phyloP scores from a whole-genome alignment of 2,888 invertebrate genomes.

The Exocentrus adspersus region DNA sequence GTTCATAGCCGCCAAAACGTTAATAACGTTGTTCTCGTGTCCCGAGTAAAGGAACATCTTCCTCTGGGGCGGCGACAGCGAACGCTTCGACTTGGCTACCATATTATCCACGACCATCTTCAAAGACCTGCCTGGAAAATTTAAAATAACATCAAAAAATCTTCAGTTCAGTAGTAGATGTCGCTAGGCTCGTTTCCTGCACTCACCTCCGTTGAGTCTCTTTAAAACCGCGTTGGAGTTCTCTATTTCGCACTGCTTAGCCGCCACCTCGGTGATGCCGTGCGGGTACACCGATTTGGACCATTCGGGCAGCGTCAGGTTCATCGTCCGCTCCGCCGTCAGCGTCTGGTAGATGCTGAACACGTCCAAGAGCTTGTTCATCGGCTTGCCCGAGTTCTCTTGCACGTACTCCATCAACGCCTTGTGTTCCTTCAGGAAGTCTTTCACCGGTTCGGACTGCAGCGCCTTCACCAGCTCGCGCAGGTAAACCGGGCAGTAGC shows the following conservation, averaged over 20 bases:
- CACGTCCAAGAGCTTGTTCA: constrained; percentile 49
- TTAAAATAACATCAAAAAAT: no score
- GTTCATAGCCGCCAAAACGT: constrained; percentile 64
- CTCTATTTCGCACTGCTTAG: constrained; percentile 61
- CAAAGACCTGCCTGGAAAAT: constrained; percentile 55
- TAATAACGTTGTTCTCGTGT: constrained; percentile 69
- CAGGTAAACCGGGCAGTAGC: constrained; percentile 57
- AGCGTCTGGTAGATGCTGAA: constrained; percentile 58
- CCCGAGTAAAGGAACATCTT: constrained; percentile 66
- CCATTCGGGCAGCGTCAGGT: constrained; percentile 64
- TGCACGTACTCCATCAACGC: constrained; percentile 51
- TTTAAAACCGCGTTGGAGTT: constrained; percentile 58
- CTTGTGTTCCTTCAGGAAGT: constrained; percentile 47
- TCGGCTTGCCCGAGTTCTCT: constrained; percentile 50
- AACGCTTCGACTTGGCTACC: constrained; percentile 46
- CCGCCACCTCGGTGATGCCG: constrained; percentile 56
- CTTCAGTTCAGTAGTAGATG: no score
- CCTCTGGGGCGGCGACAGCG: constrained; percentile 42
- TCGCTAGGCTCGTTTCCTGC: no score
- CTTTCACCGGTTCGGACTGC: constrained; percentile 47
- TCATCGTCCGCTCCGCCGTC: constrained; percentile 56
- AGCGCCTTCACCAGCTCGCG: constrained; percentile 53
- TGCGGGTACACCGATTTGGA: constrained; percentile 57
- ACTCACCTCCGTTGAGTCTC: constrained; percentile 63
- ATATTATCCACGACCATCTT: constrained; percentile 54